phyloP scores from a whole-genome alignment of 2,888 invertebrate species.

The Biston stratarius region DNA sequence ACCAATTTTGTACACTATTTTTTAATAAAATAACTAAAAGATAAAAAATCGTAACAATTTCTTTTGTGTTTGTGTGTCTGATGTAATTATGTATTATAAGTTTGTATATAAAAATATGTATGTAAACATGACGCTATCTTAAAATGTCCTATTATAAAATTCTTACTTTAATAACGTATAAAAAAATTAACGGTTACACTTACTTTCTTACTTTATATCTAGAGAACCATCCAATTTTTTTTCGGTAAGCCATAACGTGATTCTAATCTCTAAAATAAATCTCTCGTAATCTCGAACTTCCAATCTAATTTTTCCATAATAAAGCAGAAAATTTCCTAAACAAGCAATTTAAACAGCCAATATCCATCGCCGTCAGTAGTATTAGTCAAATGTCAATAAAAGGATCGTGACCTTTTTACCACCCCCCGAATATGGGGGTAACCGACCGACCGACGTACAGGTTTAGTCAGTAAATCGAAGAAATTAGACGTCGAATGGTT shows the following conservation, averaged over 20 bases:
- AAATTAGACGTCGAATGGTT: not conserved
- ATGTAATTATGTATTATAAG: too few relatives aligned
- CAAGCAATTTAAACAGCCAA: constrained; percentile 45
- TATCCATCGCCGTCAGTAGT: constrained; percentile 45
- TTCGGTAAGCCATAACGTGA: not conserved
- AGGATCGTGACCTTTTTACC: constrained; percentile 52
- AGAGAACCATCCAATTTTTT: not conserved
- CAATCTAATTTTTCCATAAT: constrained; percentile 17
- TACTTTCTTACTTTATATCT: too few relatives aligned
- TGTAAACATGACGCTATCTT: too few relatives aligned
- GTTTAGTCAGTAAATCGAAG: constrained; percentile 5
- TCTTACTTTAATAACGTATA: too few relatives aligned
- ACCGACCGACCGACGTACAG: not conserved
- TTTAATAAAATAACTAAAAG: too few relatives aligned
- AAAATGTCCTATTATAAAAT: too few relatives aligned
- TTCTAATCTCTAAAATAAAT: constrained; percentile 10
- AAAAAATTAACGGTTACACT: too few relatives aligned
- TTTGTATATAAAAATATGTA: too few relatives aligned
- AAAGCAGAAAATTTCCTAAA: constrained; percentile 30
- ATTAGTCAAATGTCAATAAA: constrained; percentile 56
- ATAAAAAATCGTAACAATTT: too few relatives aligned
- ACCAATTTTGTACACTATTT: too few relatives aligned
- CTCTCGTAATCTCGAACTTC: constrained; percentile 6
- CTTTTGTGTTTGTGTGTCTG: too few relatives aligned
- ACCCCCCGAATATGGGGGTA: constrained; percentile 24